A percentile compares a stretch with the other conserved stretches of the same genome.
phyloP scores from a whole-genome alignment of 2,797 vertebrate genomes.

The Phrynocephalus guinanensis region DNA sequence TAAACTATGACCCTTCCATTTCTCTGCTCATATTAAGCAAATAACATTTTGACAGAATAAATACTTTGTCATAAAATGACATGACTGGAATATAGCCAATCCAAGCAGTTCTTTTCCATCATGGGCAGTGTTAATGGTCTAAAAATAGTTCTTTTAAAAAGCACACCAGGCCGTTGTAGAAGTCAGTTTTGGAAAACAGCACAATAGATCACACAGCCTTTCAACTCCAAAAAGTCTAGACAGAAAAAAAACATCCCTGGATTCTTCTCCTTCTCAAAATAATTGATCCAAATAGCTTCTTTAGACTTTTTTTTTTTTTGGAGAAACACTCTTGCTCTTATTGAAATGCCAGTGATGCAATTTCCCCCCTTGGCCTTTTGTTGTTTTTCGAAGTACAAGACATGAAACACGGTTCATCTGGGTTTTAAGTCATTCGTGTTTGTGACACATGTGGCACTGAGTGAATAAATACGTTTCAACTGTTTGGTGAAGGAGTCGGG shows the following conservation, averaged over 20 bases:
- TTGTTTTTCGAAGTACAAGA: rapidly evolving
- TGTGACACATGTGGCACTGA: not conserved
- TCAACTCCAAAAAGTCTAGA: not conserved
- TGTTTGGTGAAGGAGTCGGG: not conserved
- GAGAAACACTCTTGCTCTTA: rapidly evolving
- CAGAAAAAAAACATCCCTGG: not conserved
- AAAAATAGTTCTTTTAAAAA: constrained; percentile 17
- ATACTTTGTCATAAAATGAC: constrained; percentile 6
- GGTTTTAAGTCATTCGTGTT: rapidly evolving
- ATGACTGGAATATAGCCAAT: constrained; percentile 8
- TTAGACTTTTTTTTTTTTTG: not conserved
- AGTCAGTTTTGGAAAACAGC: constrained; percentile 27
- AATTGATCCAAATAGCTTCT: not conserved
- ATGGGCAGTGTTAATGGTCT: constrained; percentile 7
- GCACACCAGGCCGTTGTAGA: not conserved
- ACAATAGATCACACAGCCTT: not conserved
- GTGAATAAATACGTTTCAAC: not conserved
- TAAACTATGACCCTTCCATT: not conserved
- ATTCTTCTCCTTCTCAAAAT: not conserved
- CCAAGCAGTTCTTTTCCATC: constrained; percentile 13
- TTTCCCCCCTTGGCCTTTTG: not conserved
- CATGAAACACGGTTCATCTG: rapidly evolving
- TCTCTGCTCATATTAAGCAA: not conserved
- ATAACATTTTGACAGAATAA: not conserved
- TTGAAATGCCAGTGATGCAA: not conserved